These are phyloP conservation scores for Babyrousa celebensis DNA, from an alignment of 2,797 vertebrate genomes.

Conservation along the genomic window DNA sequence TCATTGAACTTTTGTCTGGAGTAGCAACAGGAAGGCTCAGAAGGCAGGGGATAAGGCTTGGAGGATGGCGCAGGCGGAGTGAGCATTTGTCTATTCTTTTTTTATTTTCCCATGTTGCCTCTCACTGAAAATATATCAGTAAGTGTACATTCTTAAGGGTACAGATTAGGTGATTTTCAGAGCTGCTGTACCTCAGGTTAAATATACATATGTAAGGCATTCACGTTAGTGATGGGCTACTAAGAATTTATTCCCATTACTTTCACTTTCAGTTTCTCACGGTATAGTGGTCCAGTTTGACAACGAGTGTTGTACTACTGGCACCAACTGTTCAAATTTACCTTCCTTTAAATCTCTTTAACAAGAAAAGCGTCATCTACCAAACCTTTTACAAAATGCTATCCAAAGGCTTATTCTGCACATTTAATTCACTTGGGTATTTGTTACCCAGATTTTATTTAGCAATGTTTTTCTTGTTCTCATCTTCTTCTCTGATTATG, in stretches of 20 bases:
- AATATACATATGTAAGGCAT: neutral
- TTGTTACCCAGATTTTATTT: neutral
- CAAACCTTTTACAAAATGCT: neutral
- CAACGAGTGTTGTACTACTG: neutral
- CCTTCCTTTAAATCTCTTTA: neutral
- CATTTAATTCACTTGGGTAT: conserved; percentile 34
- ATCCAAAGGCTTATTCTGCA: neutral
- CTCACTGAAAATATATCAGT: neutral
- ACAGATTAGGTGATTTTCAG: neutral
- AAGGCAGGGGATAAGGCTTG: neutral
- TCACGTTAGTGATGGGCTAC: neutral
- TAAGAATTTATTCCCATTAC: neutral
- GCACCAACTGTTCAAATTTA: neutral
- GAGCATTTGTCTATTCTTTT: neutral
- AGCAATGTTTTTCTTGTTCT: conserved; percentile 38
- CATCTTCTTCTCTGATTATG: neutral
- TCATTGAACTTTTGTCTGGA: neutral
- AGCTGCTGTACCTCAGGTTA: neutral
- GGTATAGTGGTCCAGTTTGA: fast-evolving
- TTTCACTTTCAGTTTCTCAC: conserved; percentile 78
- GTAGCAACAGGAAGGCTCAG: neutral
- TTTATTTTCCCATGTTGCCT: neutral
- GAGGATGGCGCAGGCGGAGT: neutral
- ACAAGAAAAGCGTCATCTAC: neutral
- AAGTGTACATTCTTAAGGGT: neutral